Conservation (phyloP, 2,888 invertebrate genomes). For the Lagria hirta region DNA sequence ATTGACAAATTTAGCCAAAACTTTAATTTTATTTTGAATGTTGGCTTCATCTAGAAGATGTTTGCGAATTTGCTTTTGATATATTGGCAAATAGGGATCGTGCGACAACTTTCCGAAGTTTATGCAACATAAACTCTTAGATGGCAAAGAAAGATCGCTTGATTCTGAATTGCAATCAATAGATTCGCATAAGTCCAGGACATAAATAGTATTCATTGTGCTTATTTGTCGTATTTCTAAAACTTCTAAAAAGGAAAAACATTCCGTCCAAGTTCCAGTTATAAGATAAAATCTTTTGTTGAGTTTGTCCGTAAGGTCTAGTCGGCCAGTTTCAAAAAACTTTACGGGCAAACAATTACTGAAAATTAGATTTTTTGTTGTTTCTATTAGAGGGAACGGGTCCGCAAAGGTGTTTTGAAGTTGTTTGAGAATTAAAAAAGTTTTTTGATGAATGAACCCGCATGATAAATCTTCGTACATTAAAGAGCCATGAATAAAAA, state of each 20-base stretch:
- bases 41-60: constrained; percentile 23
- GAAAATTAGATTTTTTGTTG: constrained; percentile 37
- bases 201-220: constrained; percentile 41
- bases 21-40: constrained; percentile 34
- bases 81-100: constrained; percentile 39
- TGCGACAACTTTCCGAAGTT: constrained; percentile 36
- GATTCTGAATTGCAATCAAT: background rate
- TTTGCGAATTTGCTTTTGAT: constrained; percentile 35
- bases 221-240: constrained; percentile 38
- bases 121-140: constrained; percentile 16
- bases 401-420: constrained; percentile 27
- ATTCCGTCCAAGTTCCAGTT: constrained; percentile 35
- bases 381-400: constrained; percentile 35
- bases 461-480: constrained; percentile 36
- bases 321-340: constrained; percentile 39
- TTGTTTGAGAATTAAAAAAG: constrained; percentile 32
- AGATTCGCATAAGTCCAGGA: constrained; percentile 40
- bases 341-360: constrained; percentile 44
- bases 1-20: constrained; percentile 42
- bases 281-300: constrained; percentile 44
- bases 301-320: constrained; percentile 43
- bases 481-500: constrained; percentile 41
- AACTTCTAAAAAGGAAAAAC: constrained; percentile 47
- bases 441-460: constrained; percentile 33
- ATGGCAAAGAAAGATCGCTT: background rate